phyloP scores from a whole-genome alignment of 2,888 invertebrate genomes.

The Pachycephus smyrnensis region DNA sequence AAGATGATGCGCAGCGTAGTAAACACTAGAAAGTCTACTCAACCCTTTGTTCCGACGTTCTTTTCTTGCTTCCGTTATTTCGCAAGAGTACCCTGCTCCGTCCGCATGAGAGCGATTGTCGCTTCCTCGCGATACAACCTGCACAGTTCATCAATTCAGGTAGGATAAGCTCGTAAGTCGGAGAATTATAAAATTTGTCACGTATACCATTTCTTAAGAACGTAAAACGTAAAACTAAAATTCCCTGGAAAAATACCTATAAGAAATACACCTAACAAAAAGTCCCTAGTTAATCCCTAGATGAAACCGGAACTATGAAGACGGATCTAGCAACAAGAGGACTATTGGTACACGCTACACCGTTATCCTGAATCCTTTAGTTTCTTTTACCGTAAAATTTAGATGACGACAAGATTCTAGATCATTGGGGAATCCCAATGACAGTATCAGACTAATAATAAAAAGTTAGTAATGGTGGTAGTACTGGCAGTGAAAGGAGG shows the following conservation, averaged over 20 bases:
- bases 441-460: not conserved
- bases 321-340: not conserved
- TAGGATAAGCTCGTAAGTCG: not conserved
- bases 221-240: not conserved
- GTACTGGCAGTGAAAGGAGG: conserved; percentile 10
- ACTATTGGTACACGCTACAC: too few species aligned
- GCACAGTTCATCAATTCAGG: not conserved
- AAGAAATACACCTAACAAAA: not conserved
- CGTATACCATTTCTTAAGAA: too few species aligned
- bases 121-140: not conserved
- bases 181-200: too few species aligned
- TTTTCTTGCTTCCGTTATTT: conserved; percentile 9
- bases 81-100: not conserved
- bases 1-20: conserved; percentile 29
- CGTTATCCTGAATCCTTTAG: too few species aligned
- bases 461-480: not conserved
- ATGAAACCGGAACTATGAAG: not conserved
- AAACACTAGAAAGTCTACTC: conserved; percentile 44
- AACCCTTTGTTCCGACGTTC: conserved; percentile 36
- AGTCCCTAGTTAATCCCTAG: not conserved
- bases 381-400: not conserved
- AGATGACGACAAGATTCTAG: not conserved
- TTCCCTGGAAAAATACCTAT: not conserved
- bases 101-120: not conserved
- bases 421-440: not conserved